These are phyloP conservation scores for Halictus rubicundus DNA, from an alignment of 1,140 invertebrate genomes.

Conservation along the genomic window DNA sequence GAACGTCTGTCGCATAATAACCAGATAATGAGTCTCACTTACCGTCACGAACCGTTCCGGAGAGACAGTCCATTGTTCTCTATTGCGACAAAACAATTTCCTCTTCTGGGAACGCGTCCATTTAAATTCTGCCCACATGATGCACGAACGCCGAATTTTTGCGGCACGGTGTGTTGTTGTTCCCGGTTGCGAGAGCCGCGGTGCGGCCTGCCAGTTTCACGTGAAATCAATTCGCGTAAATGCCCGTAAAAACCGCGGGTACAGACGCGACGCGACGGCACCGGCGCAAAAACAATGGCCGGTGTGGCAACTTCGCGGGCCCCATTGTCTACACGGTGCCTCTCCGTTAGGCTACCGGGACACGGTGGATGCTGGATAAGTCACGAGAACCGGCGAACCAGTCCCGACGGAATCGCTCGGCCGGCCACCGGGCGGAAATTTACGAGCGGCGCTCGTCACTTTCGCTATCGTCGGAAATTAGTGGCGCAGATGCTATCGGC, in stretches of 20 bases:
- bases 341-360: neutral
- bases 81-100: neutral
- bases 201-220: conserved; percentile 33
- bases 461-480: conserved; percentile 47
- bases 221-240: conserved; percentile 51
- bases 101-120: neutral
- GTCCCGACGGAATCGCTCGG: conserved; percentile 35
- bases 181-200: neutral
- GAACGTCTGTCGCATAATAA: neutral
- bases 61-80: conserved; percentile 1
- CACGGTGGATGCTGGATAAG: conserved; percentile 34
- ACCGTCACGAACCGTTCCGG: neutral
- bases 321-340: conserved; percentile 34
- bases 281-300: conserved; percentile 40
- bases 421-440: conserved; percentile 29
- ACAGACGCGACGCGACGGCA: conserved; percentile 6
- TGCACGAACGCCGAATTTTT: neutral
- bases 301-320: conserved; percentile 36
- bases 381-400: conserved; percentile 27
- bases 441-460: conserved; percentile 43
- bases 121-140: neutral
- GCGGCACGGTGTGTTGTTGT: no score
- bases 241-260: conserved; percentile 40
- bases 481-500: conserved; percentile 30
- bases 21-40: neutral